Evolutionary conservation across 2,113 vertebrate species (phyloP), one percentile per base, ranked within the genome.

Genomic region (Crotophaga sulcirostris): DNA sequence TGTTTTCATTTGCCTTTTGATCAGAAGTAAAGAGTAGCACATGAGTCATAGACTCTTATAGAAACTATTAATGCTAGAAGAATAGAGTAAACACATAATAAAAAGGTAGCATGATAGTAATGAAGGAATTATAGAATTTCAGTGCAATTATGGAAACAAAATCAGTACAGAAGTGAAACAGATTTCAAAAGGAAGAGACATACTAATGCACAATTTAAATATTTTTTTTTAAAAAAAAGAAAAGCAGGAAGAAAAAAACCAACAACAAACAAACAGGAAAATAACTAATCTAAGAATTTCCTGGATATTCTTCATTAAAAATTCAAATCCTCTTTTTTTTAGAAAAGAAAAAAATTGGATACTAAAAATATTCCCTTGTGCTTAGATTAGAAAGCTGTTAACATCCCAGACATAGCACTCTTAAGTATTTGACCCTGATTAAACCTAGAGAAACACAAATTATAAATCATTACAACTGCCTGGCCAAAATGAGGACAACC

Each of bases 11-110:
- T 40, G 64, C 16, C 4, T 75, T 81, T 76, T 40, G 45, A 49
- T 54, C 28, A 49, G 60, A 79, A 75, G 12, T 60, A 70, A 93
- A 54, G 28, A 74, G 24, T 49, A 81, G 55, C 24, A 58, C 19
- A 62, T 0, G 0, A 89, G 54, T 10, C 2, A n/a, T 34, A 76
- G 36, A 25, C 13, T 64, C 5, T 36, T 64, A 58, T 1, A 62
- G 76, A 86, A 67, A 36, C 23, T 51, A 12, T 33, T 78, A 45
- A 24, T 66, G 34, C 64, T 74, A 89, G 76, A 86, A 79, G 81
- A 75, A 69, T 79, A 74, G 19, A 36, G 33, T 26, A 70, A 79
- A 36, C 1, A 3, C 6, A 24, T 9, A 66, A 45, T 49, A 58
- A 66, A 84, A 84, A 76, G 5, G 5, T 56, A 14, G 7, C 28